Evolutionary conservation across 2,888 invertebrate species (phyloP), one percentile per base, ranked within the genome.

Genomic region (Mesorhabditis spiculigera): DNA sequence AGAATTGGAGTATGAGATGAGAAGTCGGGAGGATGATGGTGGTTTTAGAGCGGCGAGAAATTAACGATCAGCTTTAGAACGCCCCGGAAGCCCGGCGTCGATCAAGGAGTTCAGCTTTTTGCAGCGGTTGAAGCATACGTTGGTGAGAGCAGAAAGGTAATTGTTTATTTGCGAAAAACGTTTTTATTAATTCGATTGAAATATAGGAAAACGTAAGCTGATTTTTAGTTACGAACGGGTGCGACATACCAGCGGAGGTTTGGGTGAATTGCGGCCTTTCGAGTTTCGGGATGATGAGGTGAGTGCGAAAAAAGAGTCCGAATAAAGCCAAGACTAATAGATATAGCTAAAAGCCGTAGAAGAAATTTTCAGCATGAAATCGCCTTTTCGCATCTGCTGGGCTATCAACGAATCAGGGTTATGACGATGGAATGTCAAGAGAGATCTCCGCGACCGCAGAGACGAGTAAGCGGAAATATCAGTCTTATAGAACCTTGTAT

Each of bases 71-170:
- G 8, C n/a, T 50, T n/a, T 50, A 50, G 58, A 50, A 50, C 8
- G 58, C 8, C 58, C 58, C n/a, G 58, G 58, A 10, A 50, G 58
- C n/a, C 58, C 58, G n/a, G 58, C 58, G 8, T 50, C 58, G n/a
- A 50, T n/a, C 8, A 50, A 50, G n/a, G 58, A 50, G 58, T 50
- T 50, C 58, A 50, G 10, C n/a, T 50, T 50, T n/a, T 50, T 50
- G 58, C 8, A 50, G n/a, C 58, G 58, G n/a, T 50, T 50, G 58
- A 50, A 50, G n/a, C 58, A 50, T 50, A 50, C 58, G 58, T n/a
- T 50, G 8, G 58, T 50, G 58, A 50, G 58, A 50, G 58, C 58
- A 13, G 58, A 50, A n/a, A 50, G 58, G 58, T 50, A 50, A 50
- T 28, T 28, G 28, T 28, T 28, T 28, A 28, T 28, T 28, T 28